Evolutionary conservation across 2,797 vertebrate genomes (phyloP).

Genomic region (Enteromius fasciolatus): DNA sequence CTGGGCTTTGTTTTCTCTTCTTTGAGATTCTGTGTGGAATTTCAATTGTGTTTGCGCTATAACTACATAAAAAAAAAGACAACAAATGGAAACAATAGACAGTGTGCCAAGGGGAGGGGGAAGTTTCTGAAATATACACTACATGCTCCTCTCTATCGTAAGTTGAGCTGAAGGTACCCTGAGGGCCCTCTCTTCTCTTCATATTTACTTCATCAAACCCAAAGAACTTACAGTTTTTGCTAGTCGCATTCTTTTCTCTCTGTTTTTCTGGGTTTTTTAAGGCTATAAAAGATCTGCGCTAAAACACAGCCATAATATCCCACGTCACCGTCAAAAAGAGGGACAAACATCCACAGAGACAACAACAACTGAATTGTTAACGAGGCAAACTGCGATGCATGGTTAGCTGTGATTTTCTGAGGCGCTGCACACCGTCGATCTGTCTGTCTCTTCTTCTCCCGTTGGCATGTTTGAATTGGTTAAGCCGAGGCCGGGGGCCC

Average conservation of each 20-base stretch:
- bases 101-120: conserved; percentile 10
- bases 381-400: conserved; percentile 54
- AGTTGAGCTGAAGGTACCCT: conserved; percentile 26
- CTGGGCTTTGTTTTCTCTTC: conserved; percentile 39
- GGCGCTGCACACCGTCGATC: conserved; percentile 7
- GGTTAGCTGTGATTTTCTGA: conserved; percentile 37
- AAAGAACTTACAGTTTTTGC: conserved; percentile 16
- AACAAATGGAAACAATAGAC: conserved; percentile 38
- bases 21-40: conserved; percentile 40
- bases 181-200: neutral
- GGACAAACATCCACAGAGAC: neutral
- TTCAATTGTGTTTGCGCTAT: conserved; percentile 29
- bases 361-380: conserved; percentile 33
- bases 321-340: conserved; percentile 18
- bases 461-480: conserved; percentile 26
- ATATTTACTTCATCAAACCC: conserved; percentile 39
- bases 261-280: neutral
- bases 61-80: conserved; percentile 31
- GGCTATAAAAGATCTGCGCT: neutral
- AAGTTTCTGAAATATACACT: conserved; percentile 29
- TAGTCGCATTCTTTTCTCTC: conserved; percentile 11
- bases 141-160: conserved; percentile 20
- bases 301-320: neutral
- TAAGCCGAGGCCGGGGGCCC: conserved; percentile 56
- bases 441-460: conserved; percentile 14